Conservation (phyloP, 2,888 invertebrate species). For the Scaptomyza caliginosa region DNA sequence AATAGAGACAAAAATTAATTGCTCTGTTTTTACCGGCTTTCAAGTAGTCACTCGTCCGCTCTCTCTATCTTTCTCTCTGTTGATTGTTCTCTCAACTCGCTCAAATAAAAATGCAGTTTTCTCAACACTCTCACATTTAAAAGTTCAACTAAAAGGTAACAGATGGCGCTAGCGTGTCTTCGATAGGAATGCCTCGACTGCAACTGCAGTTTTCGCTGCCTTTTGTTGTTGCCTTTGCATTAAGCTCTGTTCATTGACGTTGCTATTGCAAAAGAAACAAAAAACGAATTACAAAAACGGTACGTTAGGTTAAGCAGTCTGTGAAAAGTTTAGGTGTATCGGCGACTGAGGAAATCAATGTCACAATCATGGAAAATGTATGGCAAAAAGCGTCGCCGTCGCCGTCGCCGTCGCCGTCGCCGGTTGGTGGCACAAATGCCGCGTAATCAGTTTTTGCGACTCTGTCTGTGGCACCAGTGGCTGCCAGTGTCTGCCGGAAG, state of each 20-base stretch:
- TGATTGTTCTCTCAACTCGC: constrained; percentile 12
- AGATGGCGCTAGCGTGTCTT: constrained; percentile 59
- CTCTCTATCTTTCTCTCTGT: neutral
- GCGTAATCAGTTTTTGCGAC: constrained; percentile 72
- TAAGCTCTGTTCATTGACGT: constrained; percentile 6
- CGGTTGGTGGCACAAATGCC: constrained; percentile 68
- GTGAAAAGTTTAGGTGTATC: neutral
- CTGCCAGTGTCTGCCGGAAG: constrained; percentile 63
- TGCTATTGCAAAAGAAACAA: constrained; percentile 44
- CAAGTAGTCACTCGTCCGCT: constrained; percentile 16
- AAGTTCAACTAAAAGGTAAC: constrained; percentile 46
- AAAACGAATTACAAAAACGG: constrained; percentile 4
- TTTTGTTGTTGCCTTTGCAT: constrained; percentile 23
- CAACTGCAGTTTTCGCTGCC: constrained; percentile 33
- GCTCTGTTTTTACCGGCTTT: constrained; percentile 62
- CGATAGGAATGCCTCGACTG: constrained; percentile 39
- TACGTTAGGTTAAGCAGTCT: constrained; percentile 8
- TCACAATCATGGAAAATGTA: constrained; percentile 57
- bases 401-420: too few relatives aligned
- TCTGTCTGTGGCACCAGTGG: neutral
- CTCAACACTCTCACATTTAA: constrained; percentile 9
- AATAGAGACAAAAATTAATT: neutral
- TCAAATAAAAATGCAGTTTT: constrained; percentile 52
- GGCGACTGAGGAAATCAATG: constrained; percentile 28
- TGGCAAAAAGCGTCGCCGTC: constrained; percentile 60